Evolutionary conservation across 2,888 invertebrate species (phyloP).

Genomic region (Spodoptera exigua): DNA sequence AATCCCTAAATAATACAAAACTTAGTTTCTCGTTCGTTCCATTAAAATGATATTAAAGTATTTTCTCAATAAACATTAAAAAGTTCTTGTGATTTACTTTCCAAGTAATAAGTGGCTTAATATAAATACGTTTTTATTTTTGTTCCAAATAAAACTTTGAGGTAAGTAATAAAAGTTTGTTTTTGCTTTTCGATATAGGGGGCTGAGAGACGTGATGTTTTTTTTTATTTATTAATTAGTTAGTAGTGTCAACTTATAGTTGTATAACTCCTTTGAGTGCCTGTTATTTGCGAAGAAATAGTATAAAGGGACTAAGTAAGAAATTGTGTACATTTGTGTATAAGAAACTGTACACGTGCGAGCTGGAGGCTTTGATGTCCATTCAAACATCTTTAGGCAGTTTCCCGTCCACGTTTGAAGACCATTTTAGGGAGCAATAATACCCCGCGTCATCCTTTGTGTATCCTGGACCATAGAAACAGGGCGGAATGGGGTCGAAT

Average conservation of each 20-base stretch:
- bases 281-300: too few species aligned
- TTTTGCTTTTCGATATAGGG: constrained; percentile 21
- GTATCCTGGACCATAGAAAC: not conserved
- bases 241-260: not conserved
- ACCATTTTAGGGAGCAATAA: constrained; percentile 12
- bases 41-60: too few species aligned
- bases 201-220: constrained; percentile 1
- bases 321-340: not conserved
- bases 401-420: constrained; percentile 16
- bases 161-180: constrained; percentile 44
- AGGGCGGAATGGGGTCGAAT: not conserved
- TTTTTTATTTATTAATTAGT: constrained; percentile 6
- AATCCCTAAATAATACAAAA: constrained; percentile 31
- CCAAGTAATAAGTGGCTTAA: constrained; percentile 28
- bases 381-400: constrained; percentile 15
- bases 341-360: not conserved
- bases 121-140: constrained; percentile 11
- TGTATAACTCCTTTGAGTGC: not conserved
- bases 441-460: constrained; percentile 1
- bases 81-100: constrained; percentile 33
- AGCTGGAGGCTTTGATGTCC: constrained; percentile 7
- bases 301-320: too few species aligned
- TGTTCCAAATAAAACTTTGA: constrained; percentile 32
- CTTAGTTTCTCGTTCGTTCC: constrained; percentile 30
- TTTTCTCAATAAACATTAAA: too few species aligned